Evolutionary conservation across 2,888 invertebrate species (phyloP).

Genomic region (Drosophila maculinotata): DNA sequence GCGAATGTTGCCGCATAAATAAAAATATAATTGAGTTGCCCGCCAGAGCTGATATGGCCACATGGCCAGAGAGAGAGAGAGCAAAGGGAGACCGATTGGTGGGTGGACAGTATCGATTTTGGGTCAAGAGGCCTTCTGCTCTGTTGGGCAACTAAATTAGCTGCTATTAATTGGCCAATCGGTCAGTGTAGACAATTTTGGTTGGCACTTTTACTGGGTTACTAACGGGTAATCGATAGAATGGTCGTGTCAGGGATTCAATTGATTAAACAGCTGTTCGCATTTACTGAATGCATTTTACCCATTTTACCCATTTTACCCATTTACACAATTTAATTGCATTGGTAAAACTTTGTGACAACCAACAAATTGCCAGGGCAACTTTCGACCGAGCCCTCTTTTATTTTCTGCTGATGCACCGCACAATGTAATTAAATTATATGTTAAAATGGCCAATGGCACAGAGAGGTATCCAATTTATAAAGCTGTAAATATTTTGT

Average conservation of each 20-base stretch:
- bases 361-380: conserved; percentile 52
- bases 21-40: conserved; percentile 74
- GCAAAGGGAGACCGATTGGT: not conserved
- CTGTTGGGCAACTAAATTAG: conserved; percentile 62
- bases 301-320: conserved; percentile 25
- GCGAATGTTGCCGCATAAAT: conserved; percentile 78
- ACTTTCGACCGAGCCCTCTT: conserved; percentile 13
- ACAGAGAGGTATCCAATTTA: conserved; percentile 10
- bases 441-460: conserved; percentile 38
- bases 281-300: conserved; percentile 40
- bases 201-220: conserved; percentile 3
- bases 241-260: conserved; percentile 18
- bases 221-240: not conserved
- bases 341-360: conserved; percentile 63
- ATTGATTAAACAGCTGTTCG: conserved; percentile 51
- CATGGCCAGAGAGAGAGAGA: not conserved
- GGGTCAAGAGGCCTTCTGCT: conserved; percentile 37
- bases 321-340: conserved; percentile 64
- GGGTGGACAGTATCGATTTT: conserved; percentile 61
- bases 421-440: conserved; percentile 61
- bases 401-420: conserved; percentile 30
- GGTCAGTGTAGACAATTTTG: conserved; percentile 32
- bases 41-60: conserved; percentile 11
- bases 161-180: conserved; percentile 68
- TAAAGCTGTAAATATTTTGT: conserved; percentile 40